Evolutionary conservation across 2,113 vertebrate genomes (phyloP), one percentile per base, ranked within the genome.

Genomic region (Entomyzon cyanotis): DNA sequence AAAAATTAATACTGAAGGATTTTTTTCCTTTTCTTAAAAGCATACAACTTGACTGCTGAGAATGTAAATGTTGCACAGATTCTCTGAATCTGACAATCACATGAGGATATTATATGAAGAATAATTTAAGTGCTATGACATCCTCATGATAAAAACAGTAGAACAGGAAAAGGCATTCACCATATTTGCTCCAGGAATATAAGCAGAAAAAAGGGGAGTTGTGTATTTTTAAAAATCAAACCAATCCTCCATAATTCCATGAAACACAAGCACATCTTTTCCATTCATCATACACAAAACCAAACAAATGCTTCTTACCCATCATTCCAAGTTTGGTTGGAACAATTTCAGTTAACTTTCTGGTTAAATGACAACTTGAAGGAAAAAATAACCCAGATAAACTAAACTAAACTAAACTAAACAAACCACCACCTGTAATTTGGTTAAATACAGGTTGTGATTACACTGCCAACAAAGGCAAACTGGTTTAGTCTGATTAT

Each of bases 41-140:
- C 2, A 35, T 44, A 56, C 4, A 68, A 9, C 19, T 76, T 20
- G 24, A 82, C 7, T 50, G 22, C 55, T 83, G 39, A 59, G 9
- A n/a, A 47, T 19, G 15, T 24, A 68, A 82, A 76, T 3, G 1
- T 31, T 31, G 9, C 1, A 3, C 25, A 52, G 35, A 52, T 69
- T 63, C 35, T 76, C 15, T 0, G 1, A 77, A 33, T 30, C 31
- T 69, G 44, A 53, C 21, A 59, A 50, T 0, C 4, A 5, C 49
- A 90, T 67, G 11, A 77, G 3, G 13, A 3, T 64, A 79, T 22
- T 35, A 64, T 19, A 73, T 15, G 23, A 86, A 80, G 27, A 71
- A 86, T 76, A 68, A 95, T 52, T 7, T 11, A 80, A 86, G 18
- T 81, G 27, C 28, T 81, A 20, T 2, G 6, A 7, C 21, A 70